Evolutionary conservation across 2,113 vertebrate genomes (phyloP).

Genomic region (Aspidoscelis tigris): DNA sequence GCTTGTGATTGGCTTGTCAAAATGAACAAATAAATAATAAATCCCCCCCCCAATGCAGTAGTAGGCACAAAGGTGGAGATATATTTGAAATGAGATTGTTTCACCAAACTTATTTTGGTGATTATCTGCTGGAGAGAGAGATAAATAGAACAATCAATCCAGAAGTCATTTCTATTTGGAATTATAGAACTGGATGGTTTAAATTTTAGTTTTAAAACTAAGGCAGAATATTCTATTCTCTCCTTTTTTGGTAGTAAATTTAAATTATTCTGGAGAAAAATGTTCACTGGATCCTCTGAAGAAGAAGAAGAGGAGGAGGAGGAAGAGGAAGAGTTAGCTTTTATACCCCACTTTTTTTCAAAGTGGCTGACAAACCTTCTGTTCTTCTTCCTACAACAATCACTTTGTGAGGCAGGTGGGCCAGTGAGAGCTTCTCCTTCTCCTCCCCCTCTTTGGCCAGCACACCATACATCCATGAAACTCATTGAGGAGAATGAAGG

Average conservation of each 20-base stretch:
- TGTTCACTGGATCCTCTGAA: neutral
- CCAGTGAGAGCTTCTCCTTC: too few species aligned
- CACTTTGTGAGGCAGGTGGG: too few species aligned
- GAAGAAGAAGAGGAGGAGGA: neutral
- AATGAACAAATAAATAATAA: neutral
- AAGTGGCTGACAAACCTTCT: too few species aligned
- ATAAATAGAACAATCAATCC: neutral
- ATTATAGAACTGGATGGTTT: conserved; percentile 8
- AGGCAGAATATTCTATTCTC: neutral
- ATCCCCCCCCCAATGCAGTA: neutral
- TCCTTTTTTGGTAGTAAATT: neutral
- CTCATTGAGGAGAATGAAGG: too few species aligned
- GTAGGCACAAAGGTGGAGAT: conserved; percentile 54
- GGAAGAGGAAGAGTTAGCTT: too few species aligned
- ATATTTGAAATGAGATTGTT: neutral
- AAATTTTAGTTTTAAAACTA: neutral
- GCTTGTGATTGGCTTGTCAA: conserved; percentile 27
- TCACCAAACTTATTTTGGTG: neutral
- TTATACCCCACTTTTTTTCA: too few species aligned
- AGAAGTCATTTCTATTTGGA: neutral
- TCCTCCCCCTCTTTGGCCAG: too few species aligned
- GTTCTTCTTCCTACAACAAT: too few species aligned
- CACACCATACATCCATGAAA: too few species aligned
- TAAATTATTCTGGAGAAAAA: neutral
- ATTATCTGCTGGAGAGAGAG: neutral